phyloP scores from a whole-genome alignment of 2,888 invertebrate species.

The Thymelicus lineola region DNA sequence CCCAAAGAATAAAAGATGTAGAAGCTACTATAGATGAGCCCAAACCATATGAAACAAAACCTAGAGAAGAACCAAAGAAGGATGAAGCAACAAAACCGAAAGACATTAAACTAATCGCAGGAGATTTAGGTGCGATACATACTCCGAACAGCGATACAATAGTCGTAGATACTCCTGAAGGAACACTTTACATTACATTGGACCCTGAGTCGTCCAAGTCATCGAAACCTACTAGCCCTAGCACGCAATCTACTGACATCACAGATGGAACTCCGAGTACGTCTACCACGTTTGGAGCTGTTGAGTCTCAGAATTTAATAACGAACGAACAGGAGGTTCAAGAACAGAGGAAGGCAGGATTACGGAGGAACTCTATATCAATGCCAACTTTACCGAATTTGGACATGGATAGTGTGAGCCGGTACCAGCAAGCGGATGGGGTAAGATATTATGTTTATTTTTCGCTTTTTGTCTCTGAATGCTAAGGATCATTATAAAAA shows the following conservation, averaged over 20 bases:
- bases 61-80: slow-evolving; percentile 42
- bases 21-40: slow-evolving; percentile 49
- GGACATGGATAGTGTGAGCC: slow-evolving; percentile 84
- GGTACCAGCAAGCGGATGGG: slow-evolving; percentile 68
- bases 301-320: slow-evolving; percentile 64
- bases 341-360: slow-evolving; percentile 61
- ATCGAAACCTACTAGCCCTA: slow-evolving; percentile 55
- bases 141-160: slow-evolving; percentile 76
- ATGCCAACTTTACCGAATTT: slow-evolving; percentile 90
- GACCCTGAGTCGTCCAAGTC: slow-evolving; percentile 66
- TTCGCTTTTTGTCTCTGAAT: too few relatives aligned
- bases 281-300: slow-evolving; percentile 61
- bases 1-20: slow-evolving; percentile 53
- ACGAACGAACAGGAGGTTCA: slow-evolving; percentile 56
- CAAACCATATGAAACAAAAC: slow-evolving; percentile 23
- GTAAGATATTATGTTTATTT: slow-evolving; percentile 55
- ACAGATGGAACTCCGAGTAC: slow-evolving; percentile 57
- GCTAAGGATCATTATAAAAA: too few relatives aligned
- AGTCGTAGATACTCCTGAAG: slow-evolving; percentile 78
- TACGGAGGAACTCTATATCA: slow-evolving; percentile 90
- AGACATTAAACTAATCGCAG: slow-evolving; percentile 60
- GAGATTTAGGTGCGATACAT: slow-evolving; percentile 70
- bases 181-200: slow-evolving; percentile 75
- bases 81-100: slow-evolving; percentile 29
- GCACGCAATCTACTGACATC: slow-evolving; percentile 58